phyloP scores from a whole-genome alignment of 2,797 vertebrate species.

The Bradypodion ventrale region DNA sequence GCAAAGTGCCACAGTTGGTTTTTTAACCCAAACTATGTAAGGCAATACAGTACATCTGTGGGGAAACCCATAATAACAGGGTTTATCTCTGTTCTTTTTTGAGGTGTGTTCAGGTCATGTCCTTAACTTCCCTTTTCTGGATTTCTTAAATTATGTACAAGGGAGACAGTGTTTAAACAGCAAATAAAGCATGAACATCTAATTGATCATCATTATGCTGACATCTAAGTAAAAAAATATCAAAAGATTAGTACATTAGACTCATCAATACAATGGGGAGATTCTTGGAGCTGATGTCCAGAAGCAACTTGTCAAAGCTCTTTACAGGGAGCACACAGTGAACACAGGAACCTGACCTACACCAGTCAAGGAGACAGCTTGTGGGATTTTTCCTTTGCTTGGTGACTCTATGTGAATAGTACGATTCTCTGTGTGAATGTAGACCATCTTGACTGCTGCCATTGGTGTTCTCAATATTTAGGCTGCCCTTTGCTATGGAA shows the following conservation, averaged over 20 bases:
- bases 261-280: not conserved
- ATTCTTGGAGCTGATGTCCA: not conserved
- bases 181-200: constrained; percentile 56
- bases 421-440: no score
- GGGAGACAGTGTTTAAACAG: constrained; percentile 54
- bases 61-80: constrained; percentile 57
- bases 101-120: constrained; percentile 63
- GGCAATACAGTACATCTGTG: constrained; percentile 47
- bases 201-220: constrained; percentile 58
- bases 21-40: constrained; percentile 46
- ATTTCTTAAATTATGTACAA: constrained; percentile 40
- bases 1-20: not conserved
- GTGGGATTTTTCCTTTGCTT: no score
- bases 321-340: not conserved
- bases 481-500: no score
- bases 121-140: constrained; percentile 58
- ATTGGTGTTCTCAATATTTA: no score
- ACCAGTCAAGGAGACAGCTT: not conserved
- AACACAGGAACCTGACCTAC: not conserved
- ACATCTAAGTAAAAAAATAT: constrained; percentile 70
- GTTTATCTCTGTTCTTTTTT: constrained; percentile 36
- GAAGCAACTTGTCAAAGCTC: not conserved
- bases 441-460: no score
- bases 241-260: constrained; percentile 57
- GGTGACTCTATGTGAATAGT: no score